Percentiles rank a stretch among this genome's conserved stretches.
phyloP scores from a whole-genome alignment of 2,888 invertebrate genomes.

The Clitarchus hookeri region DNA sequence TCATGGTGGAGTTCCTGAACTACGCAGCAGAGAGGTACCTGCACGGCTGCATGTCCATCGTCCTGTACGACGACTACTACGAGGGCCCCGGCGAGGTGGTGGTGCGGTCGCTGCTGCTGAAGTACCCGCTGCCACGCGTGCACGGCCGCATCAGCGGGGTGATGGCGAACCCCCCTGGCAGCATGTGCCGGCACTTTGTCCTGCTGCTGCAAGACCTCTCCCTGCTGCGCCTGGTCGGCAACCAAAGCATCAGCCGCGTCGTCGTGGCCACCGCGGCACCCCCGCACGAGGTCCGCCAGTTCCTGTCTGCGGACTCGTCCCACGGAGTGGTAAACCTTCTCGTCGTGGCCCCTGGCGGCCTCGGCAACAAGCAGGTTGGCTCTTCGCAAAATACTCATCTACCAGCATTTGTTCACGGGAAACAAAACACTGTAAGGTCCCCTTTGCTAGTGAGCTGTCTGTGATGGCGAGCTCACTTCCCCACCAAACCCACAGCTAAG shows the following conservation, averaged over 20 bases:
- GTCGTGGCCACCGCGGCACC: conserved; percentile 71
- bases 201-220: conserved; percentile 34
- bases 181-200: conserved; percentile 31
- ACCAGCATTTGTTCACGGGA: no score
- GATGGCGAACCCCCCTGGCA: neutral
- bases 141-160: conserved; percentile 59
- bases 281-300: conserved; percentile 76
- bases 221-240: conserved; percentile 31
- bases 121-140: conserved; percentile 61
- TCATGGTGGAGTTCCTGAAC: conserved; percentile 63
- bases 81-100: conserved; percentile 61
- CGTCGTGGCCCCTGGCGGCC: conserved; percentile 57
- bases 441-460: no score
- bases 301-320: conserved; percentile 64
- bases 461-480: no score
- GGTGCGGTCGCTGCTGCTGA: conserved; percentile 62
- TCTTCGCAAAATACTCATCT: no score
- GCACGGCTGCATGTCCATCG: conserved; percentile 66
- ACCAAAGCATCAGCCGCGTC: conserved; percentile 65
- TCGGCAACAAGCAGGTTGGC: neutral
- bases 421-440: no score
- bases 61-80: conserved; percentile 68
- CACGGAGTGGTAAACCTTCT: conserved; percentile 72
- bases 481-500: no score
- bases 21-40: conserved; percentile 65